A percentile compares a stretch with the other conserved stretches of the same genome.
Conservation (phyloP, 2,888 invertebrate genomes). For the Campaea margaritaria region DNA sequence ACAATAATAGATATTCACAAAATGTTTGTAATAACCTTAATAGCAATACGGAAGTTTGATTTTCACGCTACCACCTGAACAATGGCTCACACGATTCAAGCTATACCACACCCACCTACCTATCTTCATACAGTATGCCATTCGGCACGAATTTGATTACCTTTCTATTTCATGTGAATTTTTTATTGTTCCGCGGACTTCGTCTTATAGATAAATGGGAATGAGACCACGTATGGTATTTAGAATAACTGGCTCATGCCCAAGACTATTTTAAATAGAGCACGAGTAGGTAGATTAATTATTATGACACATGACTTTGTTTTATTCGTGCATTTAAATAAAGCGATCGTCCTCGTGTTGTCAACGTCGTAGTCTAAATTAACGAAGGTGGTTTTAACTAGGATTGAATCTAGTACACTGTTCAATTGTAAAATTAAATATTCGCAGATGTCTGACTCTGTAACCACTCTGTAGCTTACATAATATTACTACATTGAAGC, state of each 20-base stretch:
- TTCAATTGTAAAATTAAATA: conserved; percentile 1
- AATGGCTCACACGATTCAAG: conserved; percentile 59
- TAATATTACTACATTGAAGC: too few relatives aligned
- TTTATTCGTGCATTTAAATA: conserved; percentile 63
- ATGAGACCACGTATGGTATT: conserved; percentile 74
- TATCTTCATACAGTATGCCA: conserved; percentile 44
- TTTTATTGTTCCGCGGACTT: conserved; percentile 48
- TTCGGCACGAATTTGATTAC: conserved; percentile 61
- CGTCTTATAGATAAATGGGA: conserved; percentile 55
- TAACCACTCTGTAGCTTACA: too few relatives aligned
- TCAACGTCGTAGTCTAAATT: conserved; percentile 52
- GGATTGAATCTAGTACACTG: conserved; percentile 34
- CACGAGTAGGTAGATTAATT: conserved; percentile 75
- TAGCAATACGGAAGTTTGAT: conserved; percentile 69
- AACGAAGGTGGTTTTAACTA: conserved; percentile 53
- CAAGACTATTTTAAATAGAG: conserved; percentile 73
- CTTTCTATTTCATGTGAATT: conserved; percentile 60
- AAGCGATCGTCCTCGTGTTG: conserved; percentile 61
- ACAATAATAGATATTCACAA: conserved; percentile 61
- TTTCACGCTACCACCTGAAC: conserved; percentile 65
- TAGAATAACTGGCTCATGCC: conserved; percentile 71
- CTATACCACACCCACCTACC: conserved; percentile 36
- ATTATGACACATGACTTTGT: conserved; percentile 74
- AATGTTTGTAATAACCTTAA: conserved; percentile 63
- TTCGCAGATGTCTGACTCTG: too few relatives aligned